Evolutionary conservation across 2,888 invertebrate genomes (phyloP), one percentile per base, ranked within the genome.

Genomic region (Xestoiulus laeticollis): DNA sequence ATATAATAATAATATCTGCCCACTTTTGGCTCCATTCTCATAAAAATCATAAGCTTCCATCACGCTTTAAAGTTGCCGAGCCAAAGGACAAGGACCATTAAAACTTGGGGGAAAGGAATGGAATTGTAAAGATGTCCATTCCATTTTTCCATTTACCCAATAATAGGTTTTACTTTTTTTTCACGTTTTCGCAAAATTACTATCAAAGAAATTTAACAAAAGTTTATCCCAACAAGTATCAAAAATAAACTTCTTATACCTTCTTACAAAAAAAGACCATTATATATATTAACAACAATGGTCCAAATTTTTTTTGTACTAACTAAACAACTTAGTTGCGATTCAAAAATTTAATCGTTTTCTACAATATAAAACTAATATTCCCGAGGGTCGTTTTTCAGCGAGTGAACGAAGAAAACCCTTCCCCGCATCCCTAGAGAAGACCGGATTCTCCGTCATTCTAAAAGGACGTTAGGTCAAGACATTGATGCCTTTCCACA

Each of bases 181-280:
- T 87, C 78, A 26, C 85, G 86, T 88, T 89, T 89, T 88, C 88
- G 83, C 88, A 89, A 89, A 87, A 84, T 84, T 86, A 43, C 85
- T 87, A 86, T 89, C 88, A 90, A 90, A 90, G 90, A 91, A 91
- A 91, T 90, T 90, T 90, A 90, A 90, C 90, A 90, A 91, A 90
- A 90, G 90, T 90, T 90, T 90, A 91, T 90, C 89, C 94, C 94
- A 94, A 94, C 94, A 94, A 93, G 94, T 94, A 94, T 94, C 94
- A 94, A 94, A 94, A 94, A 94, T 94, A 94, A 93, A 93, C 93
- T 93, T 93, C 93, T 93, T 93, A 90, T 90, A 90, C 90, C 90
- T 91, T 91, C 90, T 91, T 91, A 90, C 90, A 91, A 91, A 91
- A n/a, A 91, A 87, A 91, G 91, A 91, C 91, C 91, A 91, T 90